These are phyloP conservation scores for Folsomia manolachei DNA, from an alignment of 2,888 invertebrate genomes.

Conservation along the genomic window DNA sequence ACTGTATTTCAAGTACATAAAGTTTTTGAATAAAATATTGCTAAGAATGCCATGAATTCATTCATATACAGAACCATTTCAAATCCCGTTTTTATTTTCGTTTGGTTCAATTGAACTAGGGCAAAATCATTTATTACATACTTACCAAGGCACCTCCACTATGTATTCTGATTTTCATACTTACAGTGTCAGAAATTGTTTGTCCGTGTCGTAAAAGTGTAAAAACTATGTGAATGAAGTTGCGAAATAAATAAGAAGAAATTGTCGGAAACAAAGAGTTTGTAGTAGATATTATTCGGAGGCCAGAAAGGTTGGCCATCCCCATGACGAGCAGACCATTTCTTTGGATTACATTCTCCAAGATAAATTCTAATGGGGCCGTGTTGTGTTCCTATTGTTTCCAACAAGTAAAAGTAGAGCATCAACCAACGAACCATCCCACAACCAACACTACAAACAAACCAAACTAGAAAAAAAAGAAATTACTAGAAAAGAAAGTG, in stretches of 20 bases:
- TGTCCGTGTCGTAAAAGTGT: neutral
- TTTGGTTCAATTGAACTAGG: no score
- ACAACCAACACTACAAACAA: neutral
- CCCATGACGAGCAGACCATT: conserved; percentile 11
- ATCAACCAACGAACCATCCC: no score
- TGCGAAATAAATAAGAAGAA: conserved; percentile 14
- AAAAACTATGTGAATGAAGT: neutral
- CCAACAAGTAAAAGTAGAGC: neutral
- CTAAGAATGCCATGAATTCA: no score
- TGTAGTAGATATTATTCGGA: conserved; percentile 19
- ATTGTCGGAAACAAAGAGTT: conserved; percentile 17
- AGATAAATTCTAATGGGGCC: conserved; percentile 23
- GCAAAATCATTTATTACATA: no score
- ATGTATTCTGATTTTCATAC: no score
- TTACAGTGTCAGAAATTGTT: neutral
- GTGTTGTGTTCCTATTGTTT: conserved; percentile 6
- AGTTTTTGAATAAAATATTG: no score
- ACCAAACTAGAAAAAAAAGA: neutral
- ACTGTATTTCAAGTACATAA: no score
- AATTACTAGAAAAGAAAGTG: neutral
- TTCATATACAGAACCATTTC: no score
- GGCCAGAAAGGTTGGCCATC: conserved; percentile 19
- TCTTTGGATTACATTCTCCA: conserved; percentile 20
- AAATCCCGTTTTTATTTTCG: no score
- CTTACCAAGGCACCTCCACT: no score